These are phyloP conservation scores for Labroides dimidiatus DNA, from an alignment of 2,797 vertebrate species.

Conservation along the genomic window DNA sequence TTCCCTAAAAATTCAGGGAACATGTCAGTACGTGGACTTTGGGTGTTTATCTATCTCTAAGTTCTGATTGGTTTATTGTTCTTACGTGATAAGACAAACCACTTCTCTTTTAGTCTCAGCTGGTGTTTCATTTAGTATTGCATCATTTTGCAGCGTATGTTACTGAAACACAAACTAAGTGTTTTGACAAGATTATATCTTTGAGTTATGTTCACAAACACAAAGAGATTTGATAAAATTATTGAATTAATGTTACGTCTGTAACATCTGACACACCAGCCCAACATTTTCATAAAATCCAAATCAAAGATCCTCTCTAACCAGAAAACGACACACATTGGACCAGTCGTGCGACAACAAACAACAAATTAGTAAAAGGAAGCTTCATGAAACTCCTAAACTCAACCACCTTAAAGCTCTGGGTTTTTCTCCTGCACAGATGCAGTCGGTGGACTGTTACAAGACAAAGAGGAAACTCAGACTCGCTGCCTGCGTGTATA, in stretches of 20 bases:
- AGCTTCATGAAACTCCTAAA: not conserved
- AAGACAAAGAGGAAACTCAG: slow-evolving; percentile 11
- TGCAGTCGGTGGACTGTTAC: not conserved
- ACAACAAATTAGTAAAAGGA: not conserved
- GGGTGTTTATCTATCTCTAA: no score
- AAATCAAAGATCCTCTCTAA: not conserved
- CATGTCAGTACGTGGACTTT: no score
- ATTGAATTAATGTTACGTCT: not conserved
- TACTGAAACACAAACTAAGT: no score
- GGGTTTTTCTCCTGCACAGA: slow-evolving; percentile 3
- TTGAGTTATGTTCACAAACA: not conserved
- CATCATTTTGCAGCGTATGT: no score
- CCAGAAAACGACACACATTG: not conserved
- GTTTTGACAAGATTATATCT: no score
- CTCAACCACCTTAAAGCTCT: not conserved
- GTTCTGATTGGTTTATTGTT: no score
- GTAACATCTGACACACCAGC: not conserved
- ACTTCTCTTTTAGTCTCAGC: no score
- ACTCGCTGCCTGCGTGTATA: slow-evolving; percentile 5
- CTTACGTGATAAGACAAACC: no score
- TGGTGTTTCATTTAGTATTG: no score
- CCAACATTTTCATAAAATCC: not conserved
- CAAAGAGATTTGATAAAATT: not conserved
- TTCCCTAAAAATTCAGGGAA: no score
- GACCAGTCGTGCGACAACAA: not conserved